Percentiles rank a stretch among this genome's conserved stretches.
Evolutionary conservation across 2,113 vertebrate species (phyloP).

Genomic region (Paracanthobrama guichenoti): DNA sequence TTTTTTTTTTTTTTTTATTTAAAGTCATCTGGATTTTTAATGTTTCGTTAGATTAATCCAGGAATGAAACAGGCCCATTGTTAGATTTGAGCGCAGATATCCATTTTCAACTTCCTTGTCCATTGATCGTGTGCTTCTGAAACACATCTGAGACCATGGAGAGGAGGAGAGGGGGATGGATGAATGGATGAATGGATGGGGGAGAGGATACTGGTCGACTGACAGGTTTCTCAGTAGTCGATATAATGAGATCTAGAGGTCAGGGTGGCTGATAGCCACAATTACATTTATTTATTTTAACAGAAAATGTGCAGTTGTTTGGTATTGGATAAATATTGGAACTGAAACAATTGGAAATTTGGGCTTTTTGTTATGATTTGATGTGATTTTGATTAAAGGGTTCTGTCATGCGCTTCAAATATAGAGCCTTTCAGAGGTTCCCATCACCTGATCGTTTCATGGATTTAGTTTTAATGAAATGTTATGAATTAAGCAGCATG

Average conservation of each 20-base stretch:
- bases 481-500: too few species aligned
- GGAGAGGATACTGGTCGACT: background rate
- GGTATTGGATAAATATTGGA: background rate
- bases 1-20: too few species aligned
- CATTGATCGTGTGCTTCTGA: conserved; percentile 48
- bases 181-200: background rate
- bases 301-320: background rate
- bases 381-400: too few species aligned
- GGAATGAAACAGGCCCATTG: background rate
- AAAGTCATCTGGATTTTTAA: too few species aligned
- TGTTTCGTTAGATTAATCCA: background rate
- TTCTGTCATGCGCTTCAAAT: too few species aligned
- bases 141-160: conserved; percentile 31
- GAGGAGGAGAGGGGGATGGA: conserved; percentile 36
- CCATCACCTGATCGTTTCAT: too few species aligned
- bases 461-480: too few species aligned
- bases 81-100: conserved; percentile 7
- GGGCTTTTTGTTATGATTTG: too few species aligned
- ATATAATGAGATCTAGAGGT: background rate
- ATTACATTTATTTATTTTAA: background rate
- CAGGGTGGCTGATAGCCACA: background rate
- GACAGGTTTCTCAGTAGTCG: background rate
- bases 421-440: too few species aligned
- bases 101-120: conserved; percentile 36
- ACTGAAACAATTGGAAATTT: background rate